These are phyloP conservation scores for Nebria salina DNA, from an alignment of 2,888 invertebrate species.

Conservation along the genomic window DNA sequence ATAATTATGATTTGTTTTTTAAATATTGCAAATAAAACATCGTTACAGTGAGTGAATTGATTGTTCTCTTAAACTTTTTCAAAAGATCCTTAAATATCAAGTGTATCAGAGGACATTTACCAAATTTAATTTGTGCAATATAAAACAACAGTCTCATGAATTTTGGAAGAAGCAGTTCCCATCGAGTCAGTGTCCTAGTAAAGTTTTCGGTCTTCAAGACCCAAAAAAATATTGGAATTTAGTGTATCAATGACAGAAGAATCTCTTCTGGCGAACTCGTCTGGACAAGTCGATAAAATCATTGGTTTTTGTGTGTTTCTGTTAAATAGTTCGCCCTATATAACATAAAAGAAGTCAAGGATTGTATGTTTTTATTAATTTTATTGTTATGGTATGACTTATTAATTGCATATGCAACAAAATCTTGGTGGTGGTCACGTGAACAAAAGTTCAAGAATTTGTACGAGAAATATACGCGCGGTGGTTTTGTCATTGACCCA, in stretches of 20 bases:
- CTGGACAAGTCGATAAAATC: not conserved
- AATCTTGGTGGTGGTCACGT: constrained; percentile 31
- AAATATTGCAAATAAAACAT: not conserved
- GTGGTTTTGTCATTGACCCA: constrained; percentile 44
- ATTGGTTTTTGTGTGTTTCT: not conserved
- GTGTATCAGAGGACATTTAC: not conserved
- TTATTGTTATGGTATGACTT: constrained; percentile 28
- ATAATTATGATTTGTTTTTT: not conserved
- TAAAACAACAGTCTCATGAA: not conserved
- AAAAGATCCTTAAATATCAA: not conserved
- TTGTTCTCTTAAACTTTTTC: not conserved
- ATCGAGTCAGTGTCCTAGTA: not conserved
- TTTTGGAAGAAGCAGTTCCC: not conserved
- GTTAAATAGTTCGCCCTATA: constrained; percentile 18
- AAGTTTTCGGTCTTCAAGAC: not conserved
- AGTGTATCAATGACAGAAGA: not conserved
- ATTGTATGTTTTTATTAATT: constrained; percentile 2
- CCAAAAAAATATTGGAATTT: not conserved
- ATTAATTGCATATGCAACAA: constrained; percentile 33
- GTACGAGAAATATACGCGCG: constrained; percentile 28
- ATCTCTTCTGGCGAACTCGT: not conserved
- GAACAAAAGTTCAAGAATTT: constrained; percentile 45
- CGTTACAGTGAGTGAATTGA: no score
- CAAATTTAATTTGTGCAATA: not conserved
- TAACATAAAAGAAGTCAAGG: constrained; percentile 18